phyloP scores from a whole-genome alignment of 1,140 invertebrate genomes.

The Drosophila sechellia region DNA sequence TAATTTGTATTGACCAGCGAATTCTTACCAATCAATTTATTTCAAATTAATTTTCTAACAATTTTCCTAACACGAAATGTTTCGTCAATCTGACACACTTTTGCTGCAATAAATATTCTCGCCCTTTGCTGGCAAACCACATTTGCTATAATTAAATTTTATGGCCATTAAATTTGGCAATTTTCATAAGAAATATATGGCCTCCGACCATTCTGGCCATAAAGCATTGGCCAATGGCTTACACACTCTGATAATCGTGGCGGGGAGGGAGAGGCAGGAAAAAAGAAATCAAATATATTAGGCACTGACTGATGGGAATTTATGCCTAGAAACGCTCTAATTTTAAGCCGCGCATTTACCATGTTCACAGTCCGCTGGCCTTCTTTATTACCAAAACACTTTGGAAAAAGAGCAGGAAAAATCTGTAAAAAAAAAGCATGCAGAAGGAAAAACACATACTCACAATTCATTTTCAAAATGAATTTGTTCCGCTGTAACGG shows the following conservation, averaged over 20 bases:
- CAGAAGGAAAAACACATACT: slow-evolving; percentile 56
- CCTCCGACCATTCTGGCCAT: slow-evolving; percentile 50
- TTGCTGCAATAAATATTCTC: slow-evolving; percentile 16
- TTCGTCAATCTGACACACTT: slow-evolving; percentile 31
- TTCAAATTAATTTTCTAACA: not conserved
- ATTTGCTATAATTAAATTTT: slow-evolving; percentile 78
- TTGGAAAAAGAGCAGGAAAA: slow-evolving; percentile 32
- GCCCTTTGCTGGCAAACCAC: slow-evolving; percentile 24
- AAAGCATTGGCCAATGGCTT: slow-evolving; percentile 65
- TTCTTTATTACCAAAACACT: slow-evolving; percentile 31
- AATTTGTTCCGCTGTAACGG: slow-evolving; percentile 81
- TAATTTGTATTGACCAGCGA: not conserved
- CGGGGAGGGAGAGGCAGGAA: slow-evolving; percentile 6
- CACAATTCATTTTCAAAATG: slow-evolving; percentile 81
- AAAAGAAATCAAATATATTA: slow-evolving; percentile 37
- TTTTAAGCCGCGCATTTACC: slow-evolving; percentile 70
- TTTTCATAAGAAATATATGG: slow-evolving; percentile 68
- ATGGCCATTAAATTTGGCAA: slow-evolving; percentile 76
- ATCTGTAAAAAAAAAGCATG: slow-evolving; percentile 30
- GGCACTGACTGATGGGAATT: slow-evolving; percentile 74
- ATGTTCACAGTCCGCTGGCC: slow-evolving; percentile 42
- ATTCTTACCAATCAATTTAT: not conserved
- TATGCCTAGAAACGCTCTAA: slow-evolving; percentile 69
- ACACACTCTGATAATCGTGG: slow-evolving; percentile 61
- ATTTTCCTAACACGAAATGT: not conserved